A percentile compares a stretch with the other conserved stretches of the same genome.
Evolutionary conservation across 2,888 invertebrate genomes (phyloP).

Genomic region (Diplolepis rosae): DNA sequence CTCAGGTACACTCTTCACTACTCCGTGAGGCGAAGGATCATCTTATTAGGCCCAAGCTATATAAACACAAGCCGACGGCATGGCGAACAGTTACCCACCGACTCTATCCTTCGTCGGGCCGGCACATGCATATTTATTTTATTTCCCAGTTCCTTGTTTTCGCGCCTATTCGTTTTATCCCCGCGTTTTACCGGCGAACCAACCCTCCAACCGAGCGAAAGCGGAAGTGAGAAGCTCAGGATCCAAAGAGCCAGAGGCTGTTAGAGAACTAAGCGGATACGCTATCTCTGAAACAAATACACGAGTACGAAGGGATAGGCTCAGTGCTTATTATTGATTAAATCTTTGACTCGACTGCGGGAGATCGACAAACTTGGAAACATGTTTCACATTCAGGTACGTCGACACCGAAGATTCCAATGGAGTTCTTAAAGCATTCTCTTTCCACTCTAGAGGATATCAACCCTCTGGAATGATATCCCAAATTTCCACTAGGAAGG

Average conservation of each 20-base stretch:
- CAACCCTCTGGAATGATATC: not conserved
- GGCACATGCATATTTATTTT: slow-evolving; percentile 49
- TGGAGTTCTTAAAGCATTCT: slow-evolving; percentile 5
- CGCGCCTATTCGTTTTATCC: slow-evolving; percentile 33
- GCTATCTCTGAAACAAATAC: not conserved
- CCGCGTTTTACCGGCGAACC: slow-evolving; percentile 33
- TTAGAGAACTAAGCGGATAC: not conserved
- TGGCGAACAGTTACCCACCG: slow-evolving; percentile 68
- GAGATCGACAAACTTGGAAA: slow-evolving; percentile 52
- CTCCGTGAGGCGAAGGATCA: slow-evolving; percentile 64
- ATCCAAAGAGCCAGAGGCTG: not conserved
- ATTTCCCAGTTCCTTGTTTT: slow-evolving; percentile 29
- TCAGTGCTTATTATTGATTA: slow-evolving; percentile 42
- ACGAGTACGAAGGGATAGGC: slow-evolving; percentile 30
- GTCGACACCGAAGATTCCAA: slow-evolving; percentile 40
- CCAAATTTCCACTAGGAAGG: slow-evolving; percentile 6
- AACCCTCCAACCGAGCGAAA: slow-evolving; percentile 13
- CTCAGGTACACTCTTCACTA: slow-evolving; percentile 39
- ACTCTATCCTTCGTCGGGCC: slow-evolving; percentile 62
- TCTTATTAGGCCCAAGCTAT: slow-evolving; percentile 72
- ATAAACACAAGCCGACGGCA: slow-evolving; percentile 69
- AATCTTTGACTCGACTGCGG: slow-evolving; percentile 41
- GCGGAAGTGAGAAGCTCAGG: slow-evolving; percentile 15
- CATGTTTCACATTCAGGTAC: slow-evolving; percentile 62
- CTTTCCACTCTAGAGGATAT: not conserved